Base-by-base conservation (phyloP, 2,888 invertebrate genomes). In the Gymnoscelis rufifasciata region DNA sequence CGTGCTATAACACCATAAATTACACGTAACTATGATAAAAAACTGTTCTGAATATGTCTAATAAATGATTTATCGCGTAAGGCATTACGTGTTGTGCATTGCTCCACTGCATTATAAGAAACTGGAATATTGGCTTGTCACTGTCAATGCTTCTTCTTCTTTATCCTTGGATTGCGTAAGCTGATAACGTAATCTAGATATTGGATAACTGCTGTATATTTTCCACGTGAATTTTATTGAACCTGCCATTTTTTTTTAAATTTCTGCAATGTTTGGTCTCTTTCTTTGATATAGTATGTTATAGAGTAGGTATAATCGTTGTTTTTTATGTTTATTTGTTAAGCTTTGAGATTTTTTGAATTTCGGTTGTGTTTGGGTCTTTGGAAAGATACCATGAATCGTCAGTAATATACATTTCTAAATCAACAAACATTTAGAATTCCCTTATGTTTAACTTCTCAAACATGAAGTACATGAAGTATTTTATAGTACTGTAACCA, bases 41-140 rank as follows among this genome's bases (percentile, higher is more conserved):
- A n/a, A 13, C 39, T 4, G 43, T 31, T 43, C 40, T 39, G 35
- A 31, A 15, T 10, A 29, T 39, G 29, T 35, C 39, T 30, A 36
- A 40, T 43, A 40, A 48, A 40, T 43, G 11, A 11, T 26, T 23
- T 3, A 31, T 19, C 39, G 27, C 43, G 39, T 40, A 30, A 42
- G 8, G 23, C 29, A 13, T 36, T 47, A 47, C 15, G 31, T 40
- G 13, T 13, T 29, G 12, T 12, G 7, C 28, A n/a, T 29, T 29
- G 29, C 31, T 7, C n/a, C n/a, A n/a, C 14, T 43, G 43, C 30
- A 28, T 35, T 31, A 31, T 48, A 27, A 39, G 39, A 23, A 28
- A 38, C 10, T 14, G 19, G 23, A 45, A 23, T 7, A 11, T 10
- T 35, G 15, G 7, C 28, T 31, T 42, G 41, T 28, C 19, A 42